phyloP scores from a whole-genome alignment of 2,888 invertebrate genomes.

The Drosophila maculinotata region DNA sequence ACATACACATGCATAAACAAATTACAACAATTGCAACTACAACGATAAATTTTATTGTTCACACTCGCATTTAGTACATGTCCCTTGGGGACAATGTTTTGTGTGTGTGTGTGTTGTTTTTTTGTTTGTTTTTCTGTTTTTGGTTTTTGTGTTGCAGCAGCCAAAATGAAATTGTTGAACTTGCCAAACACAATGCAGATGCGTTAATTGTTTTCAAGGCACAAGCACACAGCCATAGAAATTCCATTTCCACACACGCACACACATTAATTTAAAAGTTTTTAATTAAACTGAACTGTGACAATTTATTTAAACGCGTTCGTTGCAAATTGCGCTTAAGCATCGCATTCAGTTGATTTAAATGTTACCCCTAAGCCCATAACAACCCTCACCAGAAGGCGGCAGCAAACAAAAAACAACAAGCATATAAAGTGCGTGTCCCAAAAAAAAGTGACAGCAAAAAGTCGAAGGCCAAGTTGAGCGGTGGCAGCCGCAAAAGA shows the following conservation, averaged over 20 bases:
- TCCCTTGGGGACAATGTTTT: conserved; percentile 57
- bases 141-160: conserved; percentile 25
- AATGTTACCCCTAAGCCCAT: conserved; percentile 32
- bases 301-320: conserved; percentile 77
- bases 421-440: conserved; percentile 13
- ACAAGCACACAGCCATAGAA: conserved; percentile 22
- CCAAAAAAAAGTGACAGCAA: background rate
- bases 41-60: conserved; percentile 77
- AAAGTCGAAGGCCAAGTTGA: conserved; percentile 32
- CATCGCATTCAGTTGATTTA: conserved; percentile 55
- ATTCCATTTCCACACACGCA: conserved; percentile 20
- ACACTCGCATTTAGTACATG: conserved; percentile 46
- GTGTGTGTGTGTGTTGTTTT: conserved; percentile 37
- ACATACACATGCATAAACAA: conserved; percentile 23
- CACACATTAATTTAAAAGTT: conserved; percentile 54
- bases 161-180: conserved; percentile 72
- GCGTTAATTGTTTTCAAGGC: conserved; percentile 75
- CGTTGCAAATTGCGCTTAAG: conserved; percentile 60
- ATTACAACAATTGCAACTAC: conserved; percentile 74
- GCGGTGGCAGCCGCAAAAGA: conserved; percentile 42
- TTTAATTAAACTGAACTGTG: conserved; percentile 74
- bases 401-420: conserved; percentile 1
- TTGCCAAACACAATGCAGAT: conserved; percentile 47
- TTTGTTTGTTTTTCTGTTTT: conserved; percentile 49
- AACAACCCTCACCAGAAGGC: background rate